Base-by-base conservation (phyloP, 2,888 invertebrate species). In the Drosophila prostipennis region DNA sequence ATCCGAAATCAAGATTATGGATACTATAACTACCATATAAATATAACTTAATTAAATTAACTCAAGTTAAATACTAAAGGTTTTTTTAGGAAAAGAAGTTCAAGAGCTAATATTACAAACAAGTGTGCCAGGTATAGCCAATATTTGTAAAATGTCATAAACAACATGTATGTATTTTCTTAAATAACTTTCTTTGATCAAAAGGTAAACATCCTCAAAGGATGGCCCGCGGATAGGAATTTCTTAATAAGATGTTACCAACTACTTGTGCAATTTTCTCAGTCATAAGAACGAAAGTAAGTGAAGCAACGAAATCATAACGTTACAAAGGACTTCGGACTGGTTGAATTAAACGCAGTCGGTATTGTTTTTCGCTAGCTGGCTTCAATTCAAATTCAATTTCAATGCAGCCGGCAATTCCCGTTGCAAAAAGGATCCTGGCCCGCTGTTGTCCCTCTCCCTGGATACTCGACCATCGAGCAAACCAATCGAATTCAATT, bases 371-470 rank as follows among this genome's bases (percentile, higher is more conserved):
- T 83, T 71, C 40, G 63, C 37, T 63, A 13, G 52, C 57, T 76
- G 68, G 56, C 56, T 86, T 72, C 80, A 73, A 80, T 80, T 61
- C 23, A 56, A 74, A 74, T 68, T 84, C 74, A 69, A 81, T 65
- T 81, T 87, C 63, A 42, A 42, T 75, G 65, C 53, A 68, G 58
- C 72, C 57, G 64, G 57, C 51, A 72, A 75, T 76, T 80, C 76
- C 84, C 78, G 67, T 16, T 54, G 73, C 70, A 59, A 46, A 71
- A 74, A 72, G 68, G 53, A 78, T 59, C 42, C 34, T 37, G 43
- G 11, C 26, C 29, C 26, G 26, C 46, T 23, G 8, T n/a, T 14
- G 8, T 14, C 8, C 37, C 14, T n/a, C 19, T 23, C 45, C 29
- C 52, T 32, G 43, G 16, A 19, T 19, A 40, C 42, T 39, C 36